These are phyloP conservation scores for Trachymyrmex septentrionalis DNA, from an alignment of 1,140 invertebrate species.

Conservation along the genomic window DNA sequence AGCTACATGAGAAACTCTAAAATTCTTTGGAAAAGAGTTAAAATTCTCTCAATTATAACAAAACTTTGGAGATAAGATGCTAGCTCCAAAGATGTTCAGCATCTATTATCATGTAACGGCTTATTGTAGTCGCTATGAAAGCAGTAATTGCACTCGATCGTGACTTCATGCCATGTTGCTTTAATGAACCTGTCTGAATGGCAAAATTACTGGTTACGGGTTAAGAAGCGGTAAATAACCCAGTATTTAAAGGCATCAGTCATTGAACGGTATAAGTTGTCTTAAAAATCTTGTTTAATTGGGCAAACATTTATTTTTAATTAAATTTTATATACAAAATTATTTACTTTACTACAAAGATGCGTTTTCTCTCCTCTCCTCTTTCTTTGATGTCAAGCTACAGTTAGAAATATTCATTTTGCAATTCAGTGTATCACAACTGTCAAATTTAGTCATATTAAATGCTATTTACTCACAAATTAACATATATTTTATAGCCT, in stretches of 20 bases:
- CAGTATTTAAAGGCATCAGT: conserved; percentile 5
- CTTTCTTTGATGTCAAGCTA: neutral
- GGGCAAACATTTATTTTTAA: neutral
- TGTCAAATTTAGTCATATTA: conserved; percentile 3
- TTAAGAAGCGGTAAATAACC: conserved; percentile 17
- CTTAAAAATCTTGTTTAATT: neutral
- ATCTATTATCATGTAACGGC: conserved; percentile 13
- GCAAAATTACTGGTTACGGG: neutral
- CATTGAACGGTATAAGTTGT: neutral
- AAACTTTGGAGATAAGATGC: conserved; percentile 3
- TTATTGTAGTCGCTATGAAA: conserved; percentile 20
- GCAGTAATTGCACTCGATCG: conserved; percentile 30
- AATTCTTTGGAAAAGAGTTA: neutral
- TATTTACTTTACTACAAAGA: neutral
- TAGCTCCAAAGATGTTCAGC: conserved; percentile 17
- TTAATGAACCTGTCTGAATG: conserved; percentile 30
- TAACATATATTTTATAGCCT: neutral
- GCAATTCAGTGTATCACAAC: neutral
- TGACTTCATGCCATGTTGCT: conserved; percentile 21
- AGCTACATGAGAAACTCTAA: neutral
- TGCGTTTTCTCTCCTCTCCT: neutral
- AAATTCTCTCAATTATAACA: neutral
- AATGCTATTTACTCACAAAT: neutral
- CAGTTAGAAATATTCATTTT: neutral
- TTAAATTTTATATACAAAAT: neutral